Evolutionary conservation across 53 echinoderm and acorn worm genomes (phyloP).

Genomic region (Temnopleurus reevesii): DNA sequence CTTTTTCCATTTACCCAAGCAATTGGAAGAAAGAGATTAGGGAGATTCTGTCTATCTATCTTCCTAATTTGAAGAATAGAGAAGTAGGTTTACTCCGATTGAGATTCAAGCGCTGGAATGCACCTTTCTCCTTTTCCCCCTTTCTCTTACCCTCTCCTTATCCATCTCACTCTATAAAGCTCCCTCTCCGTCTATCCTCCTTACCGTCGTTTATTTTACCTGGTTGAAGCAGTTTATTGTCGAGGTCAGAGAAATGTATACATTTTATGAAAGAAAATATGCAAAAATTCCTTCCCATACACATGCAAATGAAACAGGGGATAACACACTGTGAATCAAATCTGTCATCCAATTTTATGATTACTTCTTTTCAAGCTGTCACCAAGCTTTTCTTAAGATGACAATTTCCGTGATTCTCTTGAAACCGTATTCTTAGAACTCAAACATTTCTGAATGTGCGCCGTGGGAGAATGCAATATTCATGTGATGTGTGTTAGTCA

Average conservation of each 20-base stretch:
- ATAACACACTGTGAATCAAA: too few species aligned
- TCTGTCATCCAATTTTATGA: too few species aligned
- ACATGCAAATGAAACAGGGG: neutral
- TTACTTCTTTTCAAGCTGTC: too few species aligned
- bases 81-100: neutral
- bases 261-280: slow-evolving; percentile 1
- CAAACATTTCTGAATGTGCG: too few species aligned
- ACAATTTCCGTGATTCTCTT: too few species aligned
- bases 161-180: neutral
- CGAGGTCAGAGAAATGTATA: slow-evolving; percentile 8
- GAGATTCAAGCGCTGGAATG: neutral
- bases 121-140: neutral
- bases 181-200: neutral
- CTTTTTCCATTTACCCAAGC: slow-evolving; percentile 10
- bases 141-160: neutral
- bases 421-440: too few species aligned
- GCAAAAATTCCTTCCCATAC: neutral
- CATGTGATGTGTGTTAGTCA: too few species aligned
- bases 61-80: slow-evolving; percentile 31
- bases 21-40: slow-evolving; percentile 22
- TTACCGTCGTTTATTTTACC: slow-evolving; percentile 1
- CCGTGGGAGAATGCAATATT: too few species aligned
- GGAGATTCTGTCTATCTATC: slow-evolving; percentile 21
- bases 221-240: neutral
- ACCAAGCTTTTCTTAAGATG: too few species aligned